Percentiles rank a stretch among this genome's conserved stretches.
Conservation (phyloP, 2,797 vertebrate genomes). For the Myotis vivesi region DNA sequence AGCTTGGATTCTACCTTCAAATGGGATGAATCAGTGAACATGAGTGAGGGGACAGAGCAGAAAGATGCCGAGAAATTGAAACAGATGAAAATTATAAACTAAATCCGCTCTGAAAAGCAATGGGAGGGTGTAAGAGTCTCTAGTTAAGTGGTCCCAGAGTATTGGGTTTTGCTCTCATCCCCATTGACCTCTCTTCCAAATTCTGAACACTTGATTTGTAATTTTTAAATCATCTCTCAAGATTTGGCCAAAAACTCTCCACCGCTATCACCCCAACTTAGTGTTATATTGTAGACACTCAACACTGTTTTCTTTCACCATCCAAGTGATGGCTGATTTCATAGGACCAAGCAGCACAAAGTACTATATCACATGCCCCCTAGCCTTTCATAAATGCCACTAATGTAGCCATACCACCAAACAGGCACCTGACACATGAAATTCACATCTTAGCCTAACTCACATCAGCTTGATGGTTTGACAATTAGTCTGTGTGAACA, state of each 20-base stretch:
- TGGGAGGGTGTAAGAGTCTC: not conserved
- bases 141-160: not conserved
- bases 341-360: not conserved
- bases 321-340: not conserved
- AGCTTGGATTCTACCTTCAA: not conserved
- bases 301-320: not conserved
- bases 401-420: not conserved
- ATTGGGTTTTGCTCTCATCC: not conserved
- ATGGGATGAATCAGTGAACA: not conserved
- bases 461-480: not conserved
- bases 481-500: not conserved
- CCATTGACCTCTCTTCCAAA: not conserved
- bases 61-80: not conserved
- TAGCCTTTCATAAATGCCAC: not conserved
- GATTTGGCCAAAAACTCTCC: not conserved
- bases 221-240: slow-evolving; percentile 40
- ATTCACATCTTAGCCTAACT: not conserved
- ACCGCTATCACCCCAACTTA: not conserved
- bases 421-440: not conserved
- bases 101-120: not conserved
- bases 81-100: not conserved
- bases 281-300: not conserved
- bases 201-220: not conserved
- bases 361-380: not conserved
- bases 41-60: not conserved